Conservation (phyloP, 1,140 invertebrate species). For the Archivesica marissinica region DNA sequence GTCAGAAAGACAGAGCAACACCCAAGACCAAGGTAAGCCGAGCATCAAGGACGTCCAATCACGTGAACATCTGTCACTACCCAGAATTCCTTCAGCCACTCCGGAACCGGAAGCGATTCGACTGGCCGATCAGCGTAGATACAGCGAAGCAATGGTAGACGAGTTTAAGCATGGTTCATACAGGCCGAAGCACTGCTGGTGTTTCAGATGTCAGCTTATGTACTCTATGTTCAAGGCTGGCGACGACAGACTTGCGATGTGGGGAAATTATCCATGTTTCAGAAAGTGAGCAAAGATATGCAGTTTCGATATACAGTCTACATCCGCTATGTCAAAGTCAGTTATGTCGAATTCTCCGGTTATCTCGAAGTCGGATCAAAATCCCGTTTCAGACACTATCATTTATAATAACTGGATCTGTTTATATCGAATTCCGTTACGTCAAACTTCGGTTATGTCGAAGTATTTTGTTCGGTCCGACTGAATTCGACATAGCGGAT, state of each 20-base stretch:
- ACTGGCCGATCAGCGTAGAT: constrained; percentile 16
- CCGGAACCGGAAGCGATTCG: constrained; percentile 63
- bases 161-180: constrained; percentile 22
- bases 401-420: no score
- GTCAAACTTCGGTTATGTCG: no score
- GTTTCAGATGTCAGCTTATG: constrained; percentile 66
- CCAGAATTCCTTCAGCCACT: constrained; percentile 54
- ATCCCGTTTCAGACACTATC: no score
- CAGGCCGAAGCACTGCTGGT: constrained; percentile 65
- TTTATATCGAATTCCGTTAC: no score
- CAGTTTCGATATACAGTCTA: no score
- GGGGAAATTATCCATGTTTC: constrained; percentile 68
- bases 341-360: no score
- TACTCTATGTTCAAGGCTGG: constrained; percentile 64
- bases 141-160: constrained; percentile 3
- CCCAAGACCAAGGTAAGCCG: neutral
- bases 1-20: neutral
- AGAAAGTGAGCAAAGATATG: no score
- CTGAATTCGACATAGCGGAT: no score
- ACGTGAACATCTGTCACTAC: neutral
- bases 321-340: no score
- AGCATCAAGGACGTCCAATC: neutral
- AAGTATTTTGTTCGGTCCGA: no score
- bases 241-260: constrained; percentile 50
- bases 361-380: no score